Evolutionary conservation across 2,113 vertebrate species (phyloP).

Genomic region (Rhizomys pruinosus): DNA sequence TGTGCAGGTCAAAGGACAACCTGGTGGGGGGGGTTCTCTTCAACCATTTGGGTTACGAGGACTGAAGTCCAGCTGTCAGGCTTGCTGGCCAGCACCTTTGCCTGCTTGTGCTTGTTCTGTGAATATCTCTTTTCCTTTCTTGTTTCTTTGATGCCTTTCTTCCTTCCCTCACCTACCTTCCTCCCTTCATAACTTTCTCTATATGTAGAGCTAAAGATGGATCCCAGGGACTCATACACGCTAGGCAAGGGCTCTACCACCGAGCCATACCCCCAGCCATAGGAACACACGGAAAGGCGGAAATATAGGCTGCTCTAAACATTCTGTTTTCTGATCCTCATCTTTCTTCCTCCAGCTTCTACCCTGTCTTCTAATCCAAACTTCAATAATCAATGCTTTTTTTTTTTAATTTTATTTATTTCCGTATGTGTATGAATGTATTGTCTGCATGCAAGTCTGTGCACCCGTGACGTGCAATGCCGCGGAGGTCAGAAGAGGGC

Average conservation of each 20-base stretch:
- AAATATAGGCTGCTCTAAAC: neutral
- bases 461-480: too few relatives aligned
- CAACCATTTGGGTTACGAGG: too few relatives aligned
- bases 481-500: too few relatives aligned
- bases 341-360: neutral
- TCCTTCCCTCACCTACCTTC: neutral
- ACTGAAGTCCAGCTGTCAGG: too few relatives aligned
- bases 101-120: neutral
- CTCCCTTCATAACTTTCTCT: neutral
- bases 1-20: too few relatives aligned
- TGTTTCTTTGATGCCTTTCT: neutral
- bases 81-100: too few relatives aligned
- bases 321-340: neutral
- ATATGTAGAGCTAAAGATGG: neutral
- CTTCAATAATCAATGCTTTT: conserved; percentile 13
- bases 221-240: neutral
- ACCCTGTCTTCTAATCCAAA: conserved; percentile 21
- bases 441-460: too few relatives aligned
- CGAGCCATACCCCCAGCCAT: too few relatives aligned
- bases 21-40: too few relatives aligned
- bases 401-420: too few relatives aligned
- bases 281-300: neutral
- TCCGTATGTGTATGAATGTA: too few relatives aligned
- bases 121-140: too few relatives aligned
- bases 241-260: neutral